Conservation (phyloP, 2,113 vertebrate species). For the Microcebus griseorufus region DNA sequence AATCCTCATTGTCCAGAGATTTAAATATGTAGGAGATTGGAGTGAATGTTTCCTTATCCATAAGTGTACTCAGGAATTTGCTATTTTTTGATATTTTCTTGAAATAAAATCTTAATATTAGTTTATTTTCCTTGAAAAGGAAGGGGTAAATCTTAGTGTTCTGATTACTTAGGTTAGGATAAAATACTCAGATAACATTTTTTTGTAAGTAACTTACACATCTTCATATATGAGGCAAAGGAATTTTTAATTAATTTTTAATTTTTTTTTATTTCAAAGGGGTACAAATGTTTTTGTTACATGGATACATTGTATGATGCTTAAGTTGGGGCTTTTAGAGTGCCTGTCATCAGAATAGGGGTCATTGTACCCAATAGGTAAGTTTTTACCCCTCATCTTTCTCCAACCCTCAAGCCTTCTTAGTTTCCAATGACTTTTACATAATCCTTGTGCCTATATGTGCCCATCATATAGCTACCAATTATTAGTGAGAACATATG, state of each 20-base stretch:
- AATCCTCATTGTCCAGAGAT: background rate
- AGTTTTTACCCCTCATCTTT: no score
- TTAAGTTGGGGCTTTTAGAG: no score
- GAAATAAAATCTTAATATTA: background rate
- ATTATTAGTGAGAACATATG: no score
- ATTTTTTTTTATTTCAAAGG: no score
- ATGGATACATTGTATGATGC: no score
- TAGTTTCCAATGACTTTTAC: no score
- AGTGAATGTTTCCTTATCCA: background rate
- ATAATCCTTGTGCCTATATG: no score
- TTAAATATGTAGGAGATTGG: background rate
- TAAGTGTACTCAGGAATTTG: background rate
- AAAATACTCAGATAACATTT: background rate
- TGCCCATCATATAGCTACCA: no score
- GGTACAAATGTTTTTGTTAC: no score
- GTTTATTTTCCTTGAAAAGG: background rate
- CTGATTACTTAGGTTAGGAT: background rate
- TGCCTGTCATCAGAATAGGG: no score
- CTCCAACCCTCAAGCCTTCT: no score
- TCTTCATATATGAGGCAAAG: background rate
- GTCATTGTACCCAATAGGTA: no score
- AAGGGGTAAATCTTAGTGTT: background rate
- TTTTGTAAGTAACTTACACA: background rate
- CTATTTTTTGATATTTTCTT: background rate
- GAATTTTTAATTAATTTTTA: background rate